These are phyloP conservation scores for Brenthis hecate DNA, from an alignment of 2,888 invertebrate genomes.

Conservation along the genomic window DNA sequence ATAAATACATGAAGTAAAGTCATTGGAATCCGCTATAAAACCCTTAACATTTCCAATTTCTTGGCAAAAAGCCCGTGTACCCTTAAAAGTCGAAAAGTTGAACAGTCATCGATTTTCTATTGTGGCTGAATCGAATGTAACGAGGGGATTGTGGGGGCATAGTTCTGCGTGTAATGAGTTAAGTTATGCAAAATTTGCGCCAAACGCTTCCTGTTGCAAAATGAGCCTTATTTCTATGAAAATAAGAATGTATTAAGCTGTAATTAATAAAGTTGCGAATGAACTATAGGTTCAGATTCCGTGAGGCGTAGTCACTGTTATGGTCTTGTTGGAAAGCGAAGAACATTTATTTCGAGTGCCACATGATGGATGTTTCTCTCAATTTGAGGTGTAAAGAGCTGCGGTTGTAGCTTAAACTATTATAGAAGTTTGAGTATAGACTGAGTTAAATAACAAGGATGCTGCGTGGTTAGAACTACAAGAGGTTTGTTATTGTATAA, in stretches of 20 bases:
- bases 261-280: slow-evolving; percentile 11
- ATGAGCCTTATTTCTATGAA: slow-evolving; percentile 1
- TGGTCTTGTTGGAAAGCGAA: slow-evolving; percentile 29
- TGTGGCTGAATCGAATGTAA: slow-evolving; percentile 47
- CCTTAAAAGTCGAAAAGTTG: slow-evolving; percentile 47
- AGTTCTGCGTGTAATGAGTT: slow-evolving; percentile 55
- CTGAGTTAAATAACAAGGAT: neutral
- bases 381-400: slow-evolving; percentile 22
- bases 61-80: slow-evolving; percentile 38
- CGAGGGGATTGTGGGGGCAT: slow-evolving; percentile 46
- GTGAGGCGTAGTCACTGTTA: slow-evolving; percentile 27
- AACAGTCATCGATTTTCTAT: slow-evolving; percentile 53
- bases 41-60: slow-evolving; percentile 31
- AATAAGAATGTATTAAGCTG: slow-evolving; percentile 6
- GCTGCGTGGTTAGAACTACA: neutral
- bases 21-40: slow-evolving; percentile 20
- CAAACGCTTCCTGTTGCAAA: neutral
- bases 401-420: neutral
- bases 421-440: neutral
- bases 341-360: slow-evolving; percentile 34
- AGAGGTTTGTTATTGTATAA: no score
- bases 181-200: slow-evolving; percentile 43
- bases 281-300: slow-evolving; percentile 29
- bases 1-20: slow-evolving; percentile 10
- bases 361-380: slow-evolving; percentile 32